phyloP scores from a whole-genome alignment of 2,888 invertebrate species.

The Plagodis pulveraria region DNA sequence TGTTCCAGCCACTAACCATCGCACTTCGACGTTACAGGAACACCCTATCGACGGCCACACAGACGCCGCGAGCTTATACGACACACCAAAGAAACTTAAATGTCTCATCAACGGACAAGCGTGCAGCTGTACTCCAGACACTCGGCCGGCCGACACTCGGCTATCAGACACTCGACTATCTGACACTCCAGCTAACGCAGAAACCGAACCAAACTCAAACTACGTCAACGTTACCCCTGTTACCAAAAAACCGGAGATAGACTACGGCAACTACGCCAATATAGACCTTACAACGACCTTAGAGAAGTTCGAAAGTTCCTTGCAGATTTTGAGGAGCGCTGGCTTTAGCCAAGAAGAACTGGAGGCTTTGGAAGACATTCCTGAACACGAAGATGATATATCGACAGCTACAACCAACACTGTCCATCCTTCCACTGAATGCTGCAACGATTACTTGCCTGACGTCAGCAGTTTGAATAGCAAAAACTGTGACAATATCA shows the following conservation, averaged over 20 bases:
- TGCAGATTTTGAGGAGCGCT: constrained; percentile 86
- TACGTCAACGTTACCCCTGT: constrained; percentile 81
- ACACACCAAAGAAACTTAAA: constrained; percentile 91
- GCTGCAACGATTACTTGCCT: constrained; percentile 64
- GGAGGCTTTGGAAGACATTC: constrained; percentile 77
- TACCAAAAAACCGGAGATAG: constrained; percentile 62
- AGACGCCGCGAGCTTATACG: constrained; percentile 86
- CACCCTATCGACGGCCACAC: constrained; percentile 65
- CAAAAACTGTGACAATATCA: constrained; percentile 79
- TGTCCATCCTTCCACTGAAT: constrained; percentile 66
- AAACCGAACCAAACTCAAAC: constrained; percentile 65
- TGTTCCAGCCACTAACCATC: neutral
- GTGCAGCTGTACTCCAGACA: constrained; percentile 84
- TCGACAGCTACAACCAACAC: constrained; percentile 73
- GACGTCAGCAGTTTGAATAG: constrained; percentile 71
- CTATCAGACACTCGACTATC: constrained; percentile 64
- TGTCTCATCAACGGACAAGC: constrained; percentile 86
- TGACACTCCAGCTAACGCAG: constrained; percentile 49
- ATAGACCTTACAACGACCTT: constrained; percentile 91
- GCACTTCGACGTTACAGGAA: constrained; percentile 63
- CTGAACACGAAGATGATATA: constrained; percentile 75
- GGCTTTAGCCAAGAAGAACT: constrained; percentile 85
- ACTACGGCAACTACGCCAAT: constrained; percentile 88
- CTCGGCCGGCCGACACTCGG: constrained; percentile 30
- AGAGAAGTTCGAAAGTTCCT: constrained; percentile 91